Conservation (phyloP, 1,140 invertebrate genomes). For the Phocides pigmalion region DNA sequence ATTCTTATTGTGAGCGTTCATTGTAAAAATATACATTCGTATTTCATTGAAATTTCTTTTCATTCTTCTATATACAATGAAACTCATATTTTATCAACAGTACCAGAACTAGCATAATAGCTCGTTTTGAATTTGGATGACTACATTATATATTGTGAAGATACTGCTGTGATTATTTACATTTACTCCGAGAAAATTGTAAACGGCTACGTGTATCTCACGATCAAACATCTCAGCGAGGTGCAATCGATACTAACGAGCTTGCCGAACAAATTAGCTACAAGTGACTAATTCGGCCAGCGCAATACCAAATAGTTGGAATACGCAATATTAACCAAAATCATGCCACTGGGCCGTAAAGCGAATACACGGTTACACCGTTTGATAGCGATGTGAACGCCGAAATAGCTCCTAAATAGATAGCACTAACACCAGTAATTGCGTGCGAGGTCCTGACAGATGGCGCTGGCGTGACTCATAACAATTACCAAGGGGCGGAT, state of each 20-base stretch:
- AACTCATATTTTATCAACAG: slow-evolving; percentile 12
- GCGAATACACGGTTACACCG: slow-evolving; percentile 18
- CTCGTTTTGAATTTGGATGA: neutral
- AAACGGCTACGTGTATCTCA: neutral
- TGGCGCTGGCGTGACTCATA: slow-evolving; percentile 31
- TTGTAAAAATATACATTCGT: slow-evolving; percentile 23
- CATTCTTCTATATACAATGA: slow-evolving; percentile 20
- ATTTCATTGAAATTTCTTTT: slow-evolving; percentile 25
- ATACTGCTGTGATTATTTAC: no score
- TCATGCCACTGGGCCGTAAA: slow-evolving; percentile 27
- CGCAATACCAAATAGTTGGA: slow-evolving; percentile 26
- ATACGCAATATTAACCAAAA: slow-evolving; percentile 33
- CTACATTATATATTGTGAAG: no score
- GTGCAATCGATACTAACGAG: slow-evolving; percentile 28
- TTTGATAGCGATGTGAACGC: slow-evolving; percentile 12
- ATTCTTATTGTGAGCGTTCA: slow-evolving; percentile 27
- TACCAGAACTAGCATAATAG: slow-evolving; percentile 1
- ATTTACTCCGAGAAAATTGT: neutral
- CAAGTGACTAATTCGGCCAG: slow-evolving; percentile 19
- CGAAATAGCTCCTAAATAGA: slow-evolving; percentile 23
- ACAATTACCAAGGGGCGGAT: slow-evolving; percentile 23
- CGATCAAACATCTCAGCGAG: slow-evolving; percentile 17
- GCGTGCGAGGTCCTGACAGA: slow-evolving; percentile 17
- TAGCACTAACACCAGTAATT: slow-evolving; percentile 7
- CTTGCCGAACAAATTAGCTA: slow-evolving; percentile 29